Evolutionary conservation across 1,140 invertebrate species (phyloP), one percentile per base, ranked within the genome.

Genomic region (Scaptomyza graminum): DNA sequence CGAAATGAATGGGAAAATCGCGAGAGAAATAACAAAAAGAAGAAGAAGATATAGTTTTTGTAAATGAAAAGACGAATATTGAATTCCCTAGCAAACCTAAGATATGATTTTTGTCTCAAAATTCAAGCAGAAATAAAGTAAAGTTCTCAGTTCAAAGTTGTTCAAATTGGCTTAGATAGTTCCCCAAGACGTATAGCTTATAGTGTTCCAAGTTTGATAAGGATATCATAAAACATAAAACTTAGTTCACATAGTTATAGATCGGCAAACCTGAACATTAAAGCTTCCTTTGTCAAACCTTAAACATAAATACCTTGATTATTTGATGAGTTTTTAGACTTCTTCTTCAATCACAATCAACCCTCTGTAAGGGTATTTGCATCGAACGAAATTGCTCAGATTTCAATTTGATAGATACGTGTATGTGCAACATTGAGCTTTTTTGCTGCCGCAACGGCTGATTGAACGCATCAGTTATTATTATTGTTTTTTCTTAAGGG

Each of bases 1-100:
- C 56, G 44, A 77, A 71, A 43, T 61, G 72, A 63, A 68, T 76
- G 16, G 13, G 28, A 49, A 57, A 57, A 70, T 31, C 56, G 56
- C 22, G 22, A 39, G 37, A 59, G 63, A 55, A 49, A 55, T 18
- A 52, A 51, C 39, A 52, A 28, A 3, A 46, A 50, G 39, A 52
- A 28, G 18, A 46, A 50, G 11, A 49, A 11, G 3, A 47, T 12
- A 25, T 22, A 22, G 18, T 22, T 22, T 11, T 47, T 25, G 18
- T 0, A 3, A 5, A 13, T 7, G 0, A n/a, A 22, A 0, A 13
- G 13, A 9, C 52, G 37, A 25, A 25, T 0, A 5, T 13, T 13
- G n/a, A 43, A 55, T 55, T 15, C 37, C 1, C 52, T 55, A 18
- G 3, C 5, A 18, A 3, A 4, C 3, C 5, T 25, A 25, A 25